Evolutionary conservation across 2,113 vertebrate genomes (phyloP).

Genomic region (Ploceus nigricollis): DNA sequence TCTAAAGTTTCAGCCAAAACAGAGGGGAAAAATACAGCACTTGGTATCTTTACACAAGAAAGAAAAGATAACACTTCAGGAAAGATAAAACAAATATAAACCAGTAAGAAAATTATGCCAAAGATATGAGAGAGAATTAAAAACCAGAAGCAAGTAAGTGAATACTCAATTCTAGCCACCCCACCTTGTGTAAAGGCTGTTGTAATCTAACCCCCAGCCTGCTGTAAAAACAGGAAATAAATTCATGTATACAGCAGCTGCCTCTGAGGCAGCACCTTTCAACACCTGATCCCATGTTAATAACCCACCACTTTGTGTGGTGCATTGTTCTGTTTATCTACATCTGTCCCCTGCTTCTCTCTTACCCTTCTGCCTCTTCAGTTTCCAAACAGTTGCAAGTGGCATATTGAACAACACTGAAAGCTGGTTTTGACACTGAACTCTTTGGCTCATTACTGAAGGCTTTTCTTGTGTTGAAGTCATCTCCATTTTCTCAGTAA

Average conservation of each 20-base stretch:
- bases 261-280: neutral
- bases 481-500: constrained; percentile 26
- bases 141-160: neutral
- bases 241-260: neutral
- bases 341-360: neutral
- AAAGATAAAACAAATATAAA: neutral
- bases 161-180: neutral
- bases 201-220: neutral
- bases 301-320: neutral
- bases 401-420: neutral
- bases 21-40: neutral
- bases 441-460: neutral
- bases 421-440: neutral
- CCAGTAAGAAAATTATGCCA: neutral
- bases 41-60: neutral
- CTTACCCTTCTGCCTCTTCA: neutral
- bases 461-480: neutral
- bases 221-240: constrained; percentile 25
- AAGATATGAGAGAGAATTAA: neutral
- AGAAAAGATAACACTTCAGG: neutral
- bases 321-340: neutral
- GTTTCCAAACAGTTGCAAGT: neutral
- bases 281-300: neutral
- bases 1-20: neutral
- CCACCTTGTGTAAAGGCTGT: neutral